These are phyloP conservation scores for Carassius auratus DNA, from an alignment of 2,113 vertebrate genomes.

Conservation along the genomic window DNA sequence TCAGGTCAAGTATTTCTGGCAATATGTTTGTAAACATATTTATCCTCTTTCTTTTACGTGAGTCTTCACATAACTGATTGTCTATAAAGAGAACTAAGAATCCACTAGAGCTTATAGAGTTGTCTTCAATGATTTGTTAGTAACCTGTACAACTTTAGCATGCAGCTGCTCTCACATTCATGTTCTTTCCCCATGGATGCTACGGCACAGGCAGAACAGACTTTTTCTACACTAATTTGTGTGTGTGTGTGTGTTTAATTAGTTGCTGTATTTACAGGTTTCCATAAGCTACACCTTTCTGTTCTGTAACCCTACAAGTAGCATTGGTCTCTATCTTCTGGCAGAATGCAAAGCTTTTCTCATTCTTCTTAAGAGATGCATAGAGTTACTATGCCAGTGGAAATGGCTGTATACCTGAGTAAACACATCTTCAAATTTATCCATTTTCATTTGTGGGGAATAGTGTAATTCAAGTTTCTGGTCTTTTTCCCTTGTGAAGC, in stretches of 20 bases:
- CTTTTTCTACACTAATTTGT: not conserved
- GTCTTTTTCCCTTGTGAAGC: constrained; percentile 27
- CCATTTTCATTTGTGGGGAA: not conserved
- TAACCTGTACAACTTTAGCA: not conserved
- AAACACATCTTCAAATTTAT: constrained; percentile 29
- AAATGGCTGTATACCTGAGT: constrained; percentile 47
- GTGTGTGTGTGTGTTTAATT: constrained; percentile 3
- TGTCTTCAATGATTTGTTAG: not conserved
- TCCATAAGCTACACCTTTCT: not conserved
- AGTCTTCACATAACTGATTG: not conserved
- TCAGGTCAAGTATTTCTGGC: constrained; percentile 31
- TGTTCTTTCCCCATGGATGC: not conserved
- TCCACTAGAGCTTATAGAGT: not conserved
- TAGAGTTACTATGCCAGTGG: constrained; percentile 19
- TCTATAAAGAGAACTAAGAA: not conserved
- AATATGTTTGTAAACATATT: constrained; percentile 42
- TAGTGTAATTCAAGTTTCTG: constrained; percentile 23
- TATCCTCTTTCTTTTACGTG: not conserved
- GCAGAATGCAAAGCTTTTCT: not conserved
- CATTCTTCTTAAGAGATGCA: constrained; percentile 6
- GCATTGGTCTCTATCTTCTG: not conserved
- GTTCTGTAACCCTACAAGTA: not conserved
- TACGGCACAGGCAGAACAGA: not conserved
- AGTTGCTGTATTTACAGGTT: constrained; percentile 32
- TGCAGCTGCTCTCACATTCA: constrained; percentile 47